Evolutionary conservation across 1,140 invertebrate genomes (phyloP), one percentile per base, ranked within the genome.

Genomic region (Papilio polytes): DNA sequence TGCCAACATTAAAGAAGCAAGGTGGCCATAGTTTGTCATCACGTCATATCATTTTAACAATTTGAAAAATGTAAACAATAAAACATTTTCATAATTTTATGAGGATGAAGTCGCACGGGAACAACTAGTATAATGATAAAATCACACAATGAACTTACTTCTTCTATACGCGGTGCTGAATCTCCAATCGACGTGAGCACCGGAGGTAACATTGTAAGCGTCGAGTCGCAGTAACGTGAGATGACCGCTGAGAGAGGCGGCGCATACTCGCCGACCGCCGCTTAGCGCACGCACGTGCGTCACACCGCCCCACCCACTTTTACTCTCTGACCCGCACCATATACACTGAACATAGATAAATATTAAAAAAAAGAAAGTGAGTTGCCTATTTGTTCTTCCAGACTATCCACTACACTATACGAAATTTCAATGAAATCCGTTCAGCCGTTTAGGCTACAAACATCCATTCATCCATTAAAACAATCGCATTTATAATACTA

Each of bases 201-300:
- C 97, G 1, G 88, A 88, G 31, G 85, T 80, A 77, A 97, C 96
- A 84, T 96, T 97, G 88, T 97, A 97, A 13, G 97, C 97, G 90
- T 98, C 97, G 22, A 99, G 91, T 48, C 97, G 96, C 78, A 98
- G 94, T 91, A 99, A 97, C 86, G 99, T 98, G 13, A 99, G 87
- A 41, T 96, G 96, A 8, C 98, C 98, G 91, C 97, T 97, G 2
- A 99, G 95, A 84, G 97, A 96, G 1, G 98, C 98, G 0, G 97
- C 97, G 51, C 26, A 98, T 95, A 90, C 96, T 92, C 90, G 97
- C 96, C 53, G 96, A 96, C 82, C 97, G 93, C 91, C 92, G 18
- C 87, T 84, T 46, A 93, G 79, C 72, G 98, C 95, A 90, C 97
- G 97, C 7, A 98, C 96, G 82, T 97, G 96, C 10, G 97, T 98